Conservation (phyloP, 2,888 invertebrate species). For the Schrankia costaestrigalis region DNA sequence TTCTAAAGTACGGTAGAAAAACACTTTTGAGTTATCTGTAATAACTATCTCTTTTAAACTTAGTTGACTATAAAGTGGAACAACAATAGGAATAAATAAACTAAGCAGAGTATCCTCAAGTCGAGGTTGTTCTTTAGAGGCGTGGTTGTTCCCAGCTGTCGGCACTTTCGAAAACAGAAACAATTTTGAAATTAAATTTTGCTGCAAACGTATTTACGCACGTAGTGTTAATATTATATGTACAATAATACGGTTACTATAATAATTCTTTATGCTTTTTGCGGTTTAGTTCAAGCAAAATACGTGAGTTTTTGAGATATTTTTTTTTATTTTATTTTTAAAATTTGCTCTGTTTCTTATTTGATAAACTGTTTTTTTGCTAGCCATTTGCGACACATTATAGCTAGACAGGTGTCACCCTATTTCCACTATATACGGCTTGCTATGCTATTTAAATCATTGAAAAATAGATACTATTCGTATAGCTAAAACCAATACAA, state of each 20-base stretch:
- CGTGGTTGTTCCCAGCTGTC: constrained; percentile 22
- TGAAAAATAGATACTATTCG: too few species aligned
- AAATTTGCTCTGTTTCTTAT: too few species aligned
- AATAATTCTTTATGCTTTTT: too few species aligned
- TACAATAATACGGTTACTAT: constrained; percentile 3
- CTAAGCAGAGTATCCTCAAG: constrained; percentile 13
- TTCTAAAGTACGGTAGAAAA: constrained; percentile 4
- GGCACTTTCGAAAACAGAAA: constrained; percentile 14
- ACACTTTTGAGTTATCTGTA: constrained; percentile 25
- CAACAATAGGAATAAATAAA: constrained; percentile 28
- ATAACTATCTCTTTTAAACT: constrained; percentile 30
- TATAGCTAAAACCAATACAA: too few species aligned
- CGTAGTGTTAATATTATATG: constrained; percentile 1
- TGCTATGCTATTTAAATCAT: too few species aligned
- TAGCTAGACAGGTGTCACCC: too few species aligned
- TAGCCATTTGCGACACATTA: too few species aligned
- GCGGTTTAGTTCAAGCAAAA: too few species aligned
- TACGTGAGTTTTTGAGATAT: too few species aligned
- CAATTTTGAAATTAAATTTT: constrained; percentile 29
- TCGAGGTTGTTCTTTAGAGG: constrained; percentile 11
- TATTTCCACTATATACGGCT: too few species aligned
- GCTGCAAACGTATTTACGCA: constrained; percentile 8
- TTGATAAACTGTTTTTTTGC: too few species aligned
- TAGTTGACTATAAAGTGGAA: constrained; percentile 15
- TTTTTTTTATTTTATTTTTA: too few species aligned